A percentile compares a stretch with the other conserved stretches of the same genome.
These are phyloP conservation scores for Dendrophyllia cribrosa DNA, from an alignment of 64 coral and sea anemone species.

Conservation along the genomic window DNA sequence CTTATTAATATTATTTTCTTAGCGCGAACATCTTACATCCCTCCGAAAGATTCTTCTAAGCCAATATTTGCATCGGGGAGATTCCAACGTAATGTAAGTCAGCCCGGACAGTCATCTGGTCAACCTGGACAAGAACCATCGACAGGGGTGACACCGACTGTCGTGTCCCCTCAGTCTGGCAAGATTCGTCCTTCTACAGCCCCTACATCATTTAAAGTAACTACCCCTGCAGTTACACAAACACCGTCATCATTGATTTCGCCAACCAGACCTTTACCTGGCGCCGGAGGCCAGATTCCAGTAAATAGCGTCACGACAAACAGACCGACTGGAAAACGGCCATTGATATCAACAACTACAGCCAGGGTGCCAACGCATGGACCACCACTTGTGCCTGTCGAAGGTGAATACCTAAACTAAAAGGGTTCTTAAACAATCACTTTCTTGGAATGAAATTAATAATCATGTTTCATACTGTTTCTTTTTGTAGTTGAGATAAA, in stretches of 20 bases:
- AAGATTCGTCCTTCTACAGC: background rate
- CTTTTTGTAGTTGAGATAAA: too few relatives aligned
- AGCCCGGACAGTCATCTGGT: background rate
- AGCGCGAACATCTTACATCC: constrained; percentile 61
- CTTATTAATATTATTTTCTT: background rate
- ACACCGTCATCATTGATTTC: background rate
- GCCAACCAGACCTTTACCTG: background rate
- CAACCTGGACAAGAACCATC: background rate
- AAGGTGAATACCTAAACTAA: background rate
- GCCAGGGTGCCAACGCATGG: background rate
- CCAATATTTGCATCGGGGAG: background rate
- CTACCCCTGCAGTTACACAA: background rate
- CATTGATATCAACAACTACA: background rate
- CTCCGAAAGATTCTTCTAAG: constrained; percentile 30
- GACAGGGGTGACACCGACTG: background rate
- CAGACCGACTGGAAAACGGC: background rate
- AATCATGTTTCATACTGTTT: too few relatives aligned
- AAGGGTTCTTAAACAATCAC: background rate
- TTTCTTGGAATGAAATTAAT: too few relatives aligned
- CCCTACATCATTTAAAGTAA: background rate
- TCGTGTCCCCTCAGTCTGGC: background rate
- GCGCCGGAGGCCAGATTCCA: background rate
- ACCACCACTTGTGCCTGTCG: background rate
- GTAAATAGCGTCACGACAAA: background rate
- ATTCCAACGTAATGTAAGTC: background rate